phyloP scores from a whole-genome alignment of 2,113 vertebrate genomes.

The Neofelis nebulosa region DNA sequence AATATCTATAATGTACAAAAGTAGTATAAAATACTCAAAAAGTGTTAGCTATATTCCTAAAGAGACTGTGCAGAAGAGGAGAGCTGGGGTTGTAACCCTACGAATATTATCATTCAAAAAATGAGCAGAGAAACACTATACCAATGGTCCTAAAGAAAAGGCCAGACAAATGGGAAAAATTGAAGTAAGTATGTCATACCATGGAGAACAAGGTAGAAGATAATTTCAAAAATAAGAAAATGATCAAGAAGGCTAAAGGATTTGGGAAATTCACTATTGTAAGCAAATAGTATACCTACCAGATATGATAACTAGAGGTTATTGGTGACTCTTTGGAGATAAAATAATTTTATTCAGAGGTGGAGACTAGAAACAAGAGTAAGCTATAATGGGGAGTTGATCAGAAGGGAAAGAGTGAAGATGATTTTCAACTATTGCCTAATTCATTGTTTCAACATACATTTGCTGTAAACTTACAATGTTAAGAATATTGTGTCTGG shows the following conservation, averaged over 20 bases:
- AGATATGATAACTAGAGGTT: background rate
- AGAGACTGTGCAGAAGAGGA: background rate
- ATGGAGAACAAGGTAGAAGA: background rate
- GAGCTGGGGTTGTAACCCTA: background rate
- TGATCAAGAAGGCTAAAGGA: background rate
- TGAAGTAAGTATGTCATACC: background rate
- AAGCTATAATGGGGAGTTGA: background rate
- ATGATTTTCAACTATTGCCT: background rate
- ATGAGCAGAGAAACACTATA: background rate
- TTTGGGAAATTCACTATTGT: background rate
- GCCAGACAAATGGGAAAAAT: background rate
- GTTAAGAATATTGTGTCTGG: background rate
- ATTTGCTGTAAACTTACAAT: background rate
- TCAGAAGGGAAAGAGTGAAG: background rate
- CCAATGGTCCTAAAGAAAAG: background rate
- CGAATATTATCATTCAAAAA: background rate
- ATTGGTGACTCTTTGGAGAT: background rate
- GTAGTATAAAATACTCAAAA: background rate
- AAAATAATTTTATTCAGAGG: background rate
- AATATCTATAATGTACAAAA: background rate
- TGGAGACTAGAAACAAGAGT: background rate
- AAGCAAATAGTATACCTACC: background rate
- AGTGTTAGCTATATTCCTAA: background rate
- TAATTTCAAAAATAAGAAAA: background rate
- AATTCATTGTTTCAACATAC: background rate